Evolutionary conservation across 30 jellyfish, hydroid and myxozoan species (phyloP), one percentile per base, ranked within the genome.

Genomic region (Rhopilema esculentum): DNA sequence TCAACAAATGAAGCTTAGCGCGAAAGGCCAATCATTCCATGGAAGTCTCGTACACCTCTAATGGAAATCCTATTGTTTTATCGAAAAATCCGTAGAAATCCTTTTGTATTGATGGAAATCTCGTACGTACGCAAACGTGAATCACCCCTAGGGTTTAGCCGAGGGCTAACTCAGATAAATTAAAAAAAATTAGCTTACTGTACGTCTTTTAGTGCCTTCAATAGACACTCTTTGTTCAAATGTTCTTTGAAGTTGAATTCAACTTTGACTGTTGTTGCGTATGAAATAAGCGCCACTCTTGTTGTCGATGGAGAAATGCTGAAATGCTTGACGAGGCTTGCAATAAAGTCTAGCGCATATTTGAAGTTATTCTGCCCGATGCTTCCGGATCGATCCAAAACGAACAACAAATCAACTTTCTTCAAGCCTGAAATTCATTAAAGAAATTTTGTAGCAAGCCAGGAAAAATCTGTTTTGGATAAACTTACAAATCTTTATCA

Each of bases 251-350:
- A 88, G 24, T 77, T 68, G 87, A 88, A 88, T 26, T 77, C 96
- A 2, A 71, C 77, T 20, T 53, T 78, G 1, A 77, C 86, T 16
- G 80, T 2, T 9, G 90, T 22, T 16, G 96, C 79, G 50, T 22
- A 77, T n/a, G 91, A 71, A 23, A 88, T 70, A 31, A 79, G 33
- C 9, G 96, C 91, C 7, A 88, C 96, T 51, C 92, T 76, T 0
- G 96, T 88, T 26, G 79, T 66, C 23, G 84, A 53, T 20, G 91
- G 87, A 1, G 96, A 66, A 49, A 88, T 68, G 70, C 91, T 77
- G 87, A 77, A 88, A 28, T 72, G 82, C n/a, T 72, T 31, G 31
- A 57, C 27, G 30, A 72, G 27, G 8, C 30, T 23, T 4, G 74
- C 4, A 40, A 85, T 74, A 21, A 85, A 85, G 20, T 85, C 26